Conservation (phyloP, 35 echinoderm and acorn worm genomes). For the Apostichopus parvimensis region DNA sequence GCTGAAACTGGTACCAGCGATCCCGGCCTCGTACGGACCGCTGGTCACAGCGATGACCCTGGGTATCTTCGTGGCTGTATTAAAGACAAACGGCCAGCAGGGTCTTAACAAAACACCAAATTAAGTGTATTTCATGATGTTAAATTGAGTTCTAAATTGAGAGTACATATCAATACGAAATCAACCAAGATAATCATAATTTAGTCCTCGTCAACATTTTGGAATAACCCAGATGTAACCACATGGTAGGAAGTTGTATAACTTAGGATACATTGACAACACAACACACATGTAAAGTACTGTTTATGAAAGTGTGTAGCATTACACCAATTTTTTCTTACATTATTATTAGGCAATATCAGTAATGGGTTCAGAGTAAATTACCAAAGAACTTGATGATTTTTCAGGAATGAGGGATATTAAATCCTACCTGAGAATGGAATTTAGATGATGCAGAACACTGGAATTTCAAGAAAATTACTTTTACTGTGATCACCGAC, state of each 20-base stretch:
- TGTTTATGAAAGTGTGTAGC: too few species aligned
- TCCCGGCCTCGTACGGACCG: neutral
- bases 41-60: slow-evolving; percentile 16
- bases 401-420: too few species aligned
- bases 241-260: neutral
- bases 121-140: too few species aligned
- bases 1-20: slow-evolving; percentile 11
- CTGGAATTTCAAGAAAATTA: too few species aligned
- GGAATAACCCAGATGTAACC: neutral
- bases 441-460: too few species aligned
- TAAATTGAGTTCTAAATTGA: neutral
- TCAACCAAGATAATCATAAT: neutral
- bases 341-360: too few species aligned
- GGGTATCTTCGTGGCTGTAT: slow-evolving; percentile 5
- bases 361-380: too few species aligned
- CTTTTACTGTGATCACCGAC: too few species aligned
- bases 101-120: neutral
- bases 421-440: too few species aligned
- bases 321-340: too few species aligned
- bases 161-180: neutral
- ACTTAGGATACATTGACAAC: neutral
- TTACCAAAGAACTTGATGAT: too few species aligned
- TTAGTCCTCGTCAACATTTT: neutral
- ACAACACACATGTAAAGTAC: too few species aligned
- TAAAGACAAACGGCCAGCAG: neutral